Conservation (phyloP, 2,888 invertebrate species). For the Anthrax anthrax region DNA sequence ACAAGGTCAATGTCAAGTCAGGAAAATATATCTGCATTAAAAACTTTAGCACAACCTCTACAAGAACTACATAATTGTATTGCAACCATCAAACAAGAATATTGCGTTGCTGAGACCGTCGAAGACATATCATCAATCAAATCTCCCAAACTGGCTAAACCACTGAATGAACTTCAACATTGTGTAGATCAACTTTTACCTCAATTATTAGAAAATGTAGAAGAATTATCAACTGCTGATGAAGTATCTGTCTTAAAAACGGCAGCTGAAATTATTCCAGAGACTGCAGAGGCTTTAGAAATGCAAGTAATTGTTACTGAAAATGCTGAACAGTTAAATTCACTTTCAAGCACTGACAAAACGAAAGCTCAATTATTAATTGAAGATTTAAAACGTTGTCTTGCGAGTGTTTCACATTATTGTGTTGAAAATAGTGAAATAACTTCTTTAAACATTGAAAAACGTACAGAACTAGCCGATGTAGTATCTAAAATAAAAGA, state of each 20-base stretch:
- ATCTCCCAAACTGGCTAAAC: conserved; percentile 21
- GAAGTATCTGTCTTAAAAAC: conserved; percentile 46
- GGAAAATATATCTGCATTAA: conserved; percentile 11
- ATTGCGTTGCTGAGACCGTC: conserved; percentile 13
- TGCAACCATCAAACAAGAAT: conserved; percentile 12
- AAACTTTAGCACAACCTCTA: conserved; percentile 13
- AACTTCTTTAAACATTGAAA: conserved; percentile 15
- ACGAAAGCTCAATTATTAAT: conserved; percentile 18
- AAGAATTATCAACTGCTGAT: conserved; percentile 33
- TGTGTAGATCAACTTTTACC: conserved; percentile 19
- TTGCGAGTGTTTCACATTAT: conserved; percentile 22
- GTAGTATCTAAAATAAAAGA: conserved; percentile 31
- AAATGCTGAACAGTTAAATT: conserved; percentile 6
- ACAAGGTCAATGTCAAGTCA: conserved; percentile 18
- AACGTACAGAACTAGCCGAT: conserved; percentile 18
- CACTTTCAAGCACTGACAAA: not conserved
- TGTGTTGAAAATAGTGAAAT: conserved; percentile 20
- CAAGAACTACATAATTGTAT: conserved; percentile 19
- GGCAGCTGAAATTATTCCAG: conserved; percentile 30
- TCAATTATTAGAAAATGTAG: conserved; percentile 12
- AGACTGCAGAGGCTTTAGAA: conserved; percentile 16
- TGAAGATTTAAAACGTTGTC: conserved; percentile 22
- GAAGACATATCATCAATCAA: conserved; percentile 9
- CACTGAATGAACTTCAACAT: conserved; percentile 28
- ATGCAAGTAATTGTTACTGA: conserved; percentile 8